Conservation (phyloP, 2,113 vertebrate species). For the Ammodytes dubius region DNA sequence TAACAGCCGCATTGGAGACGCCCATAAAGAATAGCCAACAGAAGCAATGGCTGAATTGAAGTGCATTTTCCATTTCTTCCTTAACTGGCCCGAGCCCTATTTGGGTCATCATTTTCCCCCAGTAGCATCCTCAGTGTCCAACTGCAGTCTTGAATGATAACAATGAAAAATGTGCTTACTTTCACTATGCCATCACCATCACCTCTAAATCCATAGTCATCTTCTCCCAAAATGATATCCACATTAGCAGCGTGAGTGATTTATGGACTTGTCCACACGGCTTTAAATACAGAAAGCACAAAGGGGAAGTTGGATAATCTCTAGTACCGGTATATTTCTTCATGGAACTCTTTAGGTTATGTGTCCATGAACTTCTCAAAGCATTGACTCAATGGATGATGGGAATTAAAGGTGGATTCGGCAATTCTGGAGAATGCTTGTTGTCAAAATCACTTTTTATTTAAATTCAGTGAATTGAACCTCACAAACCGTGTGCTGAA, state of each 20-base stretch:
- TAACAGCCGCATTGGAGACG: constrained; percentile 3
- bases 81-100: constrained; percentile 32
- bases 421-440: too few species aligned
- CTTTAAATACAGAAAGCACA: constrained; percentile 69
- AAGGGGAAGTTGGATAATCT: constrained; percentile 47
- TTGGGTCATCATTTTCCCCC: constrained; percentile 65
- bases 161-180: constrained; percentile 82
- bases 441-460: too few species aligned
- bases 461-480: too few species aligned
- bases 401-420: neutral
- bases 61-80: constrained; percentile 52
- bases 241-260: constrained; percentile 79
- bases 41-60: constrained; percentile 52
- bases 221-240: constrained; percentile 78
- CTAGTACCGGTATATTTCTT: constrained; percentile 44
- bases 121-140: constrained; percentile 58
- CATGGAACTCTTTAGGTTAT: constrained; percentile 31
- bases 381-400: constrained; percentile 14
- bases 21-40: constrained; percentile 47
- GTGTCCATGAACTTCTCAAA: constrained; percentile 18
- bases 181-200: constrained; percentile 75
- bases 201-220: constrained; percentile 80
- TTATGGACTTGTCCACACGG: constrained; percentile 76
- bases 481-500: too few species aligned
- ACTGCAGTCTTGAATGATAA: constrained; percentile 71